These are phyloP conservation scores for Intellagama lesueurii DNA, from an alignment of 2,797 vertebrate species.

Conservation along the genomic window DNA sequence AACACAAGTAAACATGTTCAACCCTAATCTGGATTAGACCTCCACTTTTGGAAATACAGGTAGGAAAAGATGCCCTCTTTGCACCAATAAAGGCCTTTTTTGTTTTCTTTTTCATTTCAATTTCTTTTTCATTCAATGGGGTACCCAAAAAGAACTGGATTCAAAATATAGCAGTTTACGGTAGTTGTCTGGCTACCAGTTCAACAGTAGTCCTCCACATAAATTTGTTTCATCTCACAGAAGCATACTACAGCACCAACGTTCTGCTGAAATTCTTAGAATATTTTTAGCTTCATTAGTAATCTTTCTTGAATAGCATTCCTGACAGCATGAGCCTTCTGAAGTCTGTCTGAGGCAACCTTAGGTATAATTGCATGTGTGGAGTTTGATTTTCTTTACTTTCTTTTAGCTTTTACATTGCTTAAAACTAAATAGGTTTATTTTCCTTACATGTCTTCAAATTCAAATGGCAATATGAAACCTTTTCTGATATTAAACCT, in stretches of 20 bases:
- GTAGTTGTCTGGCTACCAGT: too few relatives aligned
- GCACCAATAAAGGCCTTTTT: too few relatives aligned
- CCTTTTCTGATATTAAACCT: background rate
- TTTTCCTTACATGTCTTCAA: background rate
- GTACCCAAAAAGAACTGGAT: too few relatives aligned
- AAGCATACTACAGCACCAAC: background rate
- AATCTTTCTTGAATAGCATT: slow-evolving; percentile 2
- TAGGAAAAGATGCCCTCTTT: too few relatives aligned
- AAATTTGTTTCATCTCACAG: background rate
- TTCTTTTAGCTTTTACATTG: background rate
- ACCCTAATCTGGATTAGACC: too few relatives aligned
- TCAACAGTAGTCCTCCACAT: background rate
- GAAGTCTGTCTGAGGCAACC: background rate
- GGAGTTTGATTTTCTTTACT: background rate
- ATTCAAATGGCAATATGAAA: background rate
- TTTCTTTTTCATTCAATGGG: too few relatives aligned
- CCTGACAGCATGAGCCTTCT: background rate
- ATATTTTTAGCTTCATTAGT: background rate
- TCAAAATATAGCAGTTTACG: too few relatives aligned
- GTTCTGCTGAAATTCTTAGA: background rate
- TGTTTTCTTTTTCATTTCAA: too few relatives aligned
- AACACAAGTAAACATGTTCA: too few relatives aligned
- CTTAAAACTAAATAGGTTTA: background rate
- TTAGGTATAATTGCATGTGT: background rate
- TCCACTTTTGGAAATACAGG: too few relatives aligned